Conservation (phyloP, 2,113 vertebrate genomes). For the Microtus richardsoni region DNA sequence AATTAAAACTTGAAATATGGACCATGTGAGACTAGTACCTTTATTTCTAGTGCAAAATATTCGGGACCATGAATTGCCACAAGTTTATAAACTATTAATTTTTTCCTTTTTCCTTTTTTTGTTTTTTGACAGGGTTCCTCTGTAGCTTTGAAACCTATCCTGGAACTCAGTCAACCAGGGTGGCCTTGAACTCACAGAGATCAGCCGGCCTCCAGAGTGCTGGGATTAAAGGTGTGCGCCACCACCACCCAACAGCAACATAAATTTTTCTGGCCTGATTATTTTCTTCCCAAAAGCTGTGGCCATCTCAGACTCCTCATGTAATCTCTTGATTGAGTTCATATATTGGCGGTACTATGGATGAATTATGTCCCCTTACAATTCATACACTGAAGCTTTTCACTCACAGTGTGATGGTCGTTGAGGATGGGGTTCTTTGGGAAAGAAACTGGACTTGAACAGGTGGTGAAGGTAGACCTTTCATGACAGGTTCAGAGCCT, state of each 20-base stretch:
- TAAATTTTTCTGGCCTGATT: neutral
- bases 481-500: neutral
- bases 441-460: neutral
- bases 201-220: too few species aligned
- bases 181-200: too few species aligned
- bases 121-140: too few species aligned
- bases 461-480: neutral
- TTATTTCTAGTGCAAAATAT: constrained; percentile 7
- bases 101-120: too few species aligned
- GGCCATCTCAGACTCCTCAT: too few species aligned
- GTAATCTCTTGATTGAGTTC: neutral
- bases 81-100: neutral
- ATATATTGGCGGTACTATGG: neutral
- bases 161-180: too few species aligned
- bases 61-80: neutral
- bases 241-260: too few species aligned
- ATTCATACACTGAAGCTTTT: neutral
- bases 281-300: neutral
- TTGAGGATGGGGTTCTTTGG: neutral
- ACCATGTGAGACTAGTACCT: neutral
- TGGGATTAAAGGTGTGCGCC: rapidly evolving
- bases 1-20: constrained; percentile 35
- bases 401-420: too few species aligned
- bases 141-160: too few species aligned
- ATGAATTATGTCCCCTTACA: neutral